phyloP scores from a whole-genome alignment of 2,797 vertebrate species.

The Manis javanica region DNA sequence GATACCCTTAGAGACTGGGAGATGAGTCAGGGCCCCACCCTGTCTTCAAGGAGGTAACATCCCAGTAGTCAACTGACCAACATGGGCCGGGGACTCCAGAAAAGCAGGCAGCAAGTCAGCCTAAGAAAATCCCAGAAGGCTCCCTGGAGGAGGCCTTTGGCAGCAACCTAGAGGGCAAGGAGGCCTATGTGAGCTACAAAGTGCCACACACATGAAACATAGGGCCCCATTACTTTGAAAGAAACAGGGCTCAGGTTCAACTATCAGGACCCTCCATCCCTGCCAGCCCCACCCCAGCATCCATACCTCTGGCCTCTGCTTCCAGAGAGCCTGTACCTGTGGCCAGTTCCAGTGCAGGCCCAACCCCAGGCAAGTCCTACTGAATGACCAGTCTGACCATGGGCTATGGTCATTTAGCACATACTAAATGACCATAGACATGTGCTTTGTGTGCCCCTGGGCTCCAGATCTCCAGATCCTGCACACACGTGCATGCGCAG shows the following conservation, averaged over 20 bases:
- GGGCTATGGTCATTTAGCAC: no score
- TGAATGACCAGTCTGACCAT: not conserved
- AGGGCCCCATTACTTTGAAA: not conserved
- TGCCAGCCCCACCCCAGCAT: not conserved
- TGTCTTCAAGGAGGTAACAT: not conserved
- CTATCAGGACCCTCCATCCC: no score
- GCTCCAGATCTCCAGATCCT: not conserved
- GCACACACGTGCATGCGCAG: no score
- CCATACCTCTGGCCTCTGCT: not conserved
- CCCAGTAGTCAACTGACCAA: not conserved
- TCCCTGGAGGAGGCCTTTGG: not conserved
- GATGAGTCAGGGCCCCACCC: not conserved
- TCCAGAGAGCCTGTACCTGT: not conserved
- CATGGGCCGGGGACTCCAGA: not conserved
- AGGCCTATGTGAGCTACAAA: not conserved
- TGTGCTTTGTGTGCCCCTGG: no score
- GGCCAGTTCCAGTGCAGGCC: not conserved
- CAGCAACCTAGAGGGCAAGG: not conserved
- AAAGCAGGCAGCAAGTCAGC: not conserved
- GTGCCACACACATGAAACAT: not conserved
- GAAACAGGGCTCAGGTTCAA: not conserved
- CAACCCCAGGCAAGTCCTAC: not conserved
- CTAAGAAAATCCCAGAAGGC: not conserved
- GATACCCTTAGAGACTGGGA: not conserved
- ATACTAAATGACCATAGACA: no score